Base-by-base conservation (phyloP, 2,888 invertebrate genomes). In the Cataglyphis livida region DNA sequence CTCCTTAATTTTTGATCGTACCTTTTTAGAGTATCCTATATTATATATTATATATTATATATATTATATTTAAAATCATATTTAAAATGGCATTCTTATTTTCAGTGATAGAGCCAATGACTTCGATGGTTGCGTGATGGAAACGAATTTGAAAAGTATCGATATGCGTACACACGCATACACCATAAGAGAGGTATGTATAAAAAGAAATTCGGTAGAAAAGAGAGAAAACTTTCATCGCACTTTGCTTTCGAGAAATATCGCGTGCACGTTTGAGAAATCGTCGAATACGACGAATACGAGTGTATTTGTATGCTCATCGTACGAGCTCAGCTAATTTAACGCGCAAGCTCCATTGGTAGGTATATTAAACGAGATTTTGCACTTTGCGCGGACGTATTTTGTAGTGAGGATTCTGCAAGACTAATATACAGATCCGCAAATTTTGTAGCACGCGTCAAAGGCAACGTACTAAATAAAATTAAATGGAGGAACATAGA, bases 31-130 rank as follows among this genome's bases (percentile, higher is more conserved):
- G 28, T 2, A 28, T 28, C 25, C 25, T 28, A 28, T 28, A 28
- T 28, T 28, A 28, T 28, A 25, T 25, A 25, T 25, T 25, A 25
- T 25, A 28, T 28, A 28, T 28, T 28, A 28, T 38, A 9, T 44
- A 1, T 9, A 6, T 18, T 66, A 32, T 32, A 76, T 59, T 82
- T 81, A 73, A 66, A 85, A 82, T 66, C 83, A 66, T 65, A 28
- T 28, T 28, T 28, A 28, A 28, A 28, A 59, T 25, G 21, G 61
- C 75, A 81, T 65, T 81, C 83, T 85, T 87, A 88, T 87, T 88
- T 87, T 88, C 84, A 15, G 79, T 88, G 88, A 90, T 91, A 88
- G 89, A 90, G 87, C 84, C 85, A 88, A 81, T 86, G 90, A 71
- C 85, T 90, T 91, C 89, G 91, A 92, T 91, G 91, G 91, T 83